These are phyloP conservation scores for Potamarius usumacintae DNA, from an alignment of 2,113 vertebrate genomes.

Conservation along the genomic window DNA sequence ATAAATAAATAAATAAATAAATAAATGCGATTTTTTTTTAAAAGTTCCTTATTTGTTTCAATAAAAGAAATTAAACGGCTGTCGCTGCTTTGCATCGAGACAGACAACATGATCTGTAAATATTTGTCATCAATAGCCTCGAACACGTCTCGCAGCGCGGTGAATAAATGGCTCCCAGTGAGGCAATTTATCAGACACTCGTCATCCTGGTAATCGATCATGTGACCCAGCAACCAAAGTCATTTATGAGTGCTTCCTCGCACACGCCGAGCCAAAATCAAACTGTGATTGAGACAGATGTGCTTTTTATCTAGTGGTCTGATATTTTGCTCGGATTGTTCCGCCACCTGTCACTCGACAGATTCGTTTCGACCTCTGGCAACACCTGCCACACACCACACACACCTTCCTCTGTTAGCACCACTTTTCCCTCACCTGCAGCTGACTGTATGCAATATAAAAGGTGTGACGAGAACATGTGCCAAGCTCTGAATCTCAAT, in stretches of 20 bases:
- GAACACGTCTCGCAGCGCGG: neutral
- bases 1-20: neutral
- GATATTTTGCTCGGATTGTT: neutral
- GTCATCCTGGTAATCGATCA: constrained; percentile 49
- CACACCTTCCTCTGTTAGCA: constrained; percentile 7
- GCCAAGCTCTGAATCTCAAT: neutral
- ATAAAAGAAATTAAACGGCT: neutral
- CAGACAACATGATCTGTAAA: neutral
- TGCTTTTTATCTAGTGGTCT: constrained; percentile 26
- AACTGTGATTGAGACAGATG: constrained; percentile 33
- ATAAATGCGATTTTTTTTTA: neutral
- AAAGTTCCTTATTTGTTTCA: neutral
- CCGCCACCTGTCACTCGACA: constrained; percentile 33
- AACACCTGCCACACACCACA: constrained; percentile 15
- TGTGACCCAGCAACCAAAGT: constrained; percentile 37
- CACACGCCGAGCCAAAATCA: constrained; percentile 38
- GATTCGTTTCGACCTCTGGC: constrained; percentile 20
- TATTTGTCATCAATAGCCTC: neutral
- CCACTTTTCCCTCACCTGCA: neutral
- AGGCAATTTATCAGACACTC: constrained; percentile 27
- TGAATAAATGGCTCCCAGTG: constrained; percentile 5
- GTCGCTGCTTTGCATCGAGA: neutral
- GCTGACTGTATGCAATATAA: constrained; percentile 18
- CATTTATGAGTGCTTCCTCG: constrained; percentile 44
- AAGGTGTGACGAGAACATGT: constrained; percentile 32